Base-by-base conservation (phyloP, 2,113 vertebrate genomes). In the Oryzias javanicus region DNA sequence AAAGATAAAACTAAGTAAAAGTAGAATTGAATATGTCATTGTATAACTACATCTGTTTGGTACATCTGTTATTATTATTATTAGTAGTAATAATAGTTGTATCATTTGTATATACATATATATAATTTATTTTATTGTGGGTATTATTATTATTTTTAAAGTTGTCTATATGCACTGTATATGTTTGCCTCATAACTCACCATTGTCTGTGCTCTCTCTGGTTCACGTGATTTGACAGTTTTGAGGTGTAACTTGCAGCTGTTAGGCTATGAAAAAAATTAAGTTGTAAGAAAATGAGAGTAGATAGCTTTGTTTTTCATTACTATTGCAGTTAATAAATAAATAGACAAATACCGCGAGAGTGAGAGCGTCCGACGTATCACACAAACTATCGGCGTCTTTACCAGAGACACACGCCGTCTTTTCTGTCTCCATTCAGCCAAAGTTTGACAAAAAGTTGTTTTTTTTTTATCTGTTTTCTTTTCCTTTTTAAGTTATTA, bases 161-260 rank as follows among this genome's bases (percentile, higher is more conserved):
- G 17, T 45, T 3, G 10, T 15, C 12, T 44, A 16, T 3, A 5
- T 46, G 17, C 6, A 18, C 1, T 7, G 6, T 45, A 1, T 17
- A 16, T 5, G 44, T 17, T 42, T 24, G 16, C 7, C 4, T 44
- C 24, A 24, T 42, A 42, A 81, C 88, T 88, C 78, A 91, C 91
- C 65, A 58, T 65, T 41, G 20, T 71, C 16, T 78, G 78, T 22
- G 14, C 41, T 77, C 49, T 76, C 1, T 86, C 85, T 1, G 75
- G 63, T 1, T 64, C 55, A 8, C 57, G 6, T 8, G 84, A 70
- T 40, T 81, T 91, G 63, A 72, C 70, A 6, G 64, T 56, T 35
- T 79, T 70, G 3, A 76, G 42, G 60, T 88, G 89, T 66, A 89
- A 64, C 56, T 84, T 90, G 70, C 89, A 91, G 49, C 83, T 87